These are phyloP conservation scores for Lasioglossum oenotherae DNA, from an alignment of 2,888 invertebrate genomes.

Conservation along the genomic window DNA sequence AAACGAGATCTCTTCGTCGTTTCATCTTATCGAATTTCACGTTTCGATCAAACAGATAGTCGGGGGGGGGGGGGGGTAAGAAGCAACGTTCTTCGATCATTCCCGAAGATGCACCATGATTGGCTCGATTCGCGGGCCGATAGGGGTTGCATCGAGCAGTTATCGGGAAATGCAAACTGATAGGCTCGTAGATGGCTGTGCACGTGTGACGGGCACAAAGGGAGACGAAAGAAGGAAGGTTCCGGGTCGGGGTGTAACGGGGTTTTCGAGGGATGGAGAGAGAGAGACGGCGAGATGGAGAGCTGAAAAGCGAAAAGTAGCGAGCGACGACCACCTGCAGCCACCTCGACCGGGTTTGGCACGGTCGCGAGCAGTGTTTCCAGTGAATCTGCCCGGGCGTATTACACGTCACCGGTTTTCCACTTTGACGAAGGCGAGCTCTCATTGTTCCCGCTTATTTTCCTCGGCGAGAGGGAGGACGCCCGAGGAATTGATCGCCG, in stretches of 20 bases:
- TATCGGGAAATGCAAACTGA: neutral
- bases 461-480: conserved; percentile 10
- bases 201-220: conserved; percentile 38
- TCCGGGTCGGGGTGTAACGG: neutral
- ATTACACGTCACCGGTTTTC: conserved; percentile 43
- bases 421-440: conserved; percentile 49
- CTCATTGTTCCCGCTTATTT: conserved; percentile 28
- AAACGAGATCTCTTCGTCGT: neutral
- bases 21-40: neutral
- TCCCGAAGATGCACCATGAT: neutral
- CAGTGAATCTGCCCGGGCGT: conserved; percentile 41
- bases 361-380: conserved; percentile 36
- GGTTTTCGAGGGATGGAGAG: conserved; percentile 6
- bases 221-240: conserved; percentile 22
- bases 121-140: neutral
- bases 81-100: neutral
- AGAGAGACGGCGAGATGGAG: neutral
- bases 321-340: conserved; percentile 60
- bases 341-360: conserved; percentile 34
- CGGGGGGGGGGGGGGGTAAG: neutral
- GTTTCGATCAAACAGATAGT: neutral
- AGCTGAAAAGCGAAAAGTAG: conserved; percentile 49
- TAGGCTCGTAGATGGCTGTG: conserved; percentile 2
- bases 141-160: neutral
- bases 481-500: conserved; percentile 26